phyloP scores from a whole-genome alignment of 1,140 invertebrate genomes.

The Thaumetopoea pityocampa region DNA sequence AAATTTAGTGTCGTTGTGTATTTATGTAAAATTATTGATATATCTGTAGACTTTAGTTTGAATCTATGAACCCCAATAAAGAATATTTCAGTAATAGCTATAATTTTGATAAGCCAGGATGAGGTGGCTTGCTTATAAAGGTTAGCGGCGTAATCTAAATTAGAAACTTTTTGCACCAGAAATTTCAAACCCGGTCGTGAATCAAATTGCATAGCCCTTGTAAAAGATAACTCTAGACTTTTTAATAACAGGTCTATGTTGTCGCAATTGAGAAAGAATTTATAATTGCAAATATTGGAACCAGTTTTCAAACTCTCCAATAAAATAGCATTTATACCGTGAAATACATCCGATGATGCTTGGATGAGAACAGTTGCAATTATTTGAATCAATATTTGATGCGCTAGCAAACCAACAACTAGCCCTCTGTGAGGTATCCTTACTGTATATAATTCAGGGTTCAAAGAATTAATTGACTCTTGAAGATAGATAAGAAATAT shows the following conservation, averaged over 20 bases:
- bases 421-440: slow-evolving; percentile 91
- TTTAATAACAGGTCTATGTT: slow-evolving; percentile 84
- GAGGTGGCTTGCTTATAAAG: slow-evolving; percentile 94
- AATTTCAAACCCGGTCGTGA: slow-evolving; percentile 93
- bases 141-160: slow-evolving; percentile 91
- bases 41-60: slow-evolving; percentile 78
- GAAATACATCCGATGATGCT: slow-evolving; percentile 77
- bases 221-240: slow-evolving; percentile 88
- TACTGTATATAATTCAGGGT: slow-evolving; percentile 87
- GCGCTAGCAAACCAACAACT: slow-evolving; percentile 91
- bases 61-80: slow-evolving; percentile 80
- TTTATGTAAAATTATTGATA: slow-evolving; percentile 80
- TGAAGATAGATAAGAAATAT: slow-evolving; percentile 92
- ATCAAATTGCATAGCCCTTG: slow-evolving; percentile 90
- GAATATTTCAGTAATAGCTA: slow-evolving; percentile 89
- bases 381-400: slow-evolving; percentile 94
- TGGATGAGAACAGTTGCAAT: slow-evolving; percentile 89
- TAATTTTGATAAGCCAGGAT: slow-evolving; percentile 92
- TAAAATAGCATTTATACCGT: slow-evolving; percentile 77
- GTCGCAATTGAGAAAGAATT: slow-evolving; percentile 70
- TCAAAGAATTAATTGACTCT: slow-evolving; percentile 81
- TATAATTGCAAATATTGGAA: slow-evolving; percentile 73
- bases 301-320: slow-evolving; percentile 76
- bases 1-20: slow-evolving; percentile 73
- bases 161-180: slow-evolving; percentile 93